Evolutionary conservation across 53 echinoderm and acorn worm genomes (phyloP).

Genomic region (Astropecten irregularis): DNA sequence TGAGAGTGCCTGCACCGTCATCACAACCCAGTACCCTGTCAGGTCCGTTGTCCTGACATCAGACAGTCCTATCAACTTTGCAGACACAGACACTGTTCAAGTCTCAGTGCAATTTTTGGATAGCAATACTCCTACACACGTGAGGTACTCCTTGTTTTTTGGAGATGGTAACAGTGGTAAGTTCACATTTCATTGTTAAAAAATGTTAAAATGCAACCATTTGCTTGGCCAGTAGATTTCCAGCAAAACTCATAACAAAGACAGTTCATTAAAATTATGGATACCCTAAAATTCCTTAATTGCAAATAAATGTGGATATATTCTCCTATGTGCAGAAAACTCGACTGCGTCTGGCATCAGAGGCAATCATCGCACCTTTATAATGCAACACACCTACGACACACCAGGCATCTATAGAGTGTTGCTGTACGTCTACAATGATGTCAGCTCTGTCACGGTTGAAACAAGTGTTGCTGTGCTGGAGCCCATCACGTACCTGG

Average conservation of each 20-base stretch:
- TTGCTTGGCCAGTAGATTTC: no score
- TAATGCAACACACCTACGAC: constrained; percentile 3
- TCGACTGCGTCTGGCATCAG: neutral
- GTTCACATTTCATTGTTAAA: no score
- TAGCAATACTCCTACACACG: constrained; percentile 19
- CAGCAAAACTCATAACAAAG: no score
- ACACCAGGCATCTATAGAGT: constrained; percentile 33
- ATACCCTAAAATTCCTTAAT: no score
- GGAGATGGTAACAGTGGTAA: constrained; percentile 65
- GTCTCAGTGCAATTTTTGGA: constrained; percentile 29
- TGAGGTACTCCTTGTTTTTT: constrained; percentile 39
- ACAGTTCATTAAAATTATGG: no score
- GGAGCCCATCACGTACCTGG: constrained; percentile 32
- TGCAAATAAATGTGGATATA: no score
- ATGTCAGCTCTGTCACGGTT: constrained; percentile 15
- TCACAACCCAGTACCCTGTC: constrained; percentile 56
- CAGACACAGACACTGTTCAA: neutral
- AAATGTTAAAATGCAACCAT: no score
- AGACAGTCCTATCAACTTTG: constrained; percentile 34
- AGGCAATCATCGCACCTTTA: neutral
- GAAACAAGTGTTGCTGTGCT: constrained; percentile 26
- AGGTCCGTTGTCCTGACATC: constrained; percentile 14
- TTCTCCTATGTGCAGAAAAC: no score
- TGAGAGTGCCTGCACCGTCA: neutral
- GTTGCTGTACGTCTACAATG: constrained; percentile 20